Evolutionary conservation across 2,113 vertebrate genomes (phyloP).

Genomic region (Isurus oxyrinchus): DNA sequence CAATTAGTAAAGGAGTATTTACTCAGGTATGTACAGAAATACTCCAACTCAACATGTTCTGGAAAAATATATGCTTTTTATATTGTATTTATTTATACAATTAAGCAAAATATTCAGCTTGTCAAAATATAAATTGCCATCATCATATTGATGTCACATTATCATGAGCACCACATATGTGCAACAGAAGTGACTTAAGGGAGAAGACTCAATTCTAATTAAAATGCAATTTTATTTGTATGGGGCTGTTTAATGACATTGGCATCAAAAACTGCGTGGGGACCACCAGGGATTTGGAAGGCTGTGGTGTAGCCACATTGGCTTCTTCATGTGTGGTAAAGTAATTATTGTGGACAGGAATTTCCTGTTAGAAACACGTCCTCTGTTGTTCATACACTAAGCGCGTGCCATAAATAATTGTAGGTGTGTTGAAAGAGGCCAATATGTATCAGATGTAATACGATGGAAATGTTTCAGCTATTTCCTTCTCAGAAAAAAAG

Average conservation of each 20-base stretch:
- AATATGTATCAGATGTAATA: slow-evolving; percentile 25
- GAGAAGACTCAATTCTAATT: slow-evolving; percentile 1
- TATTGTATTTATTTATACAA: neutral
- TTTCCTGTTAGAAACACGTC: slow-evolving; percentile 36
- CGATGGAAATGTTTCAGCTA: neutral
- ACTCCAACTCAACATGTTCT: neutral
- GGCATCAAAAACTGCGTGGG: slow-evolving; percentile 25
- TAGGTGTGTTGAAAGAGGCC: slow-evolving; percentile 27
- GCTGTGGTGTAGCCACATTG: slow-evolving; percentile 36
- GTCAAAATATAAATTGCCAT: neutral
- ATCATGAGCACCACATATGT: slow-evolving; percentile 12
- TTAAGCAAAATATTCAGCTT: slow-evolving; percentile 16
- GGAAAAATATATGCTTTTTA: neutral
- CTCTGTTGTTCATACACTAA: slow-evolving; percentile 34
- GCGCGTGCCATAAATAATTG: slow-evolving; percentile 34
- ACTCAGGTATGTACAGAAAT: neutral
- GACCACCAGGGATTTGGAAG: slow-evolving; percentile 36
- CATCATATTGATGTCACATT: slow-evolving; percentile 8
- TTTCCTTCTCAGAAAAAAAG: neutral
- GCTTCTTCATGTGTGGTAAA: slow-evolving; percentile 37
- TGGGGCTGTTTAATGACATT: slow-evolving; percentile 34
- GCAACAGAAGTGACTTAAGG: slow-evolving; percentile 33
- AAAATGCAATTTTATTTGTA: slow-evolving; percentile 33
- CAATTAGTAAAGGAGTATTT: neutral
- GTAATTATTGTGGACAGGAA: slow-evolving; percentile 38